Evolutionary conservation across 2,113 vertebrate genomes (phyloP).

Genomic region (Morone saxatilis): DNA sequence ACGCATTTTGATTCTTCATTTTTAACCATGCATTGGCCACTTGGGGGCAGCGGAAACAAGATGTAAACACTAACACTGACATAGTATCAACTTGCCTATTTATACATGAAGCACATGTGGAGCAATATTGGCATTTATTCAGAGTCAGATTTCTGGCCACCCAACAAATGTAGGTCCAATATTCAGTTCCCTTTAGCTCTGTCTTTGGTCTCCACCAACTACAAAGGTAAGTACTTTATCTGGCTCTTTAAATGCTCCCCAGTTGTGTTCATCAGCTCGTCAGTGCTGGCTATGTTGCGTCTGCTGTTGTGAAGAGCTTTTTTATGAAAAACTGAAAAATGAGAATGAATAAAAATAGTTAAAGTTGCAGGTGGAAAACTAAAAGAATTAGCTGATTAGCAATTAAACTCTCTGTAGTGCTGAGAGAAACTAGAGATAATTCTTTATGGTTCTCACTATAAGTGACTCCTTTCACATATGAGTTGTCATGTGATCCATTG

Average conservation of each 20-base stretch:
- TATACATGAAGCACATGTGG: no score
- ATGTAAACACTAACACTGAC: neutral
- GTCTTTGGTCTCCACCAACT: neutral
- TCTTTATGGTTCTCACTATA: neutral
- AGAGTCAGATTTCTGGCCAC: no score
- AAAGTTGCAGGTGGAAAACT: neutral
- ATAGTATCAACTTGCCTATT: no score
- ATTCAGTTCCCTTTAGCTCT: neutral
- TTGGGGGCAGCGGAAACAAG: neutral
- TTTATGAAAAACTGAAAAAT: no score
- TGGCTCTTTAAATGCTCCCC: neutral
- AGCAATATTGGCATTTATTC: no score
- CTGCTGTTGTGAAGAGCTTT: neutral
- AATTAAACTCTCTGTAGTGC: neutral
- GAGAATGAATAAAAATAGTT: no score
- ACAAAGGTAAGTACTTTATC: neutral
- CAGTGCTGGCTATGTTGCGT: neutral
- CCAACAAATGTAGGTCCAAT: neutral
- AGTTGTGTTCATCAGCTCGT: neutral
- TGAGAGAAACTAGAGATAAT: neutral
- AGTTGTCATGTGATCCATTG: neutral
- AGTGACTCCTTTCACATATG: neutral
- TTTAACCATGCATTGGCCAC: neutral
- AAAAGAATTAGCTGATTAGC: neutral
- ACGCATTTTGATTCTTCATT: neutral